These are phyloP conservation scores for Delphinus delphis DNA, from an alignment of 2,113 vertebrate genomes.

Conservation along the genomic window DNA sequence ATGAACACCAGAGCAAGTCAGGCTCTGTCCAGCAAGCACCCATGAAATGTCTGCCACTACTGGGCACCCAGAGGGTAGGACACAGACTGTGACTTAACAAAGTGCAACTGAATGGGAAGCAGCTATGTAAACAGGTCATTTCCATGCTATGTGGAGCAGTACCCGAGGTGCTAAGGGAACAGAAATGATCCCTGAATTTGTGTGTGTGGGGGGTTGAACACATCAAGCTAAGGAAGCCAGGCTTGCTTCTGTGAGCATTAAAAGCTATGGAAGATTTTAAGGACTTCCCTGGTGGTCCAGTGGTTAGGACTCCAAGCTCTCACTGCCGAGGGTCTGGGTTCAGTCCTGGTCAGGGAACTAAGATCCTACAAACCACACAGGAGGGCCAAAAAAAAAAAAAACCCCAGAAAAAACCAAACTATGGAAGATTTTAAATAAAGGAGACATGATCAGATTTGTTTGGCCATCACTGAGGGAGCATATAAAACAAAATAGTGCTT, in stretches of 20 bases:
- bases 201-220: rapidly evolving
- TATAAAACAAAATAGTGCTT: neutral
- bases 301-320: no score
- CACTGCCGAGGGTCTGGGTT: no score
- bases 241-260: neutral
- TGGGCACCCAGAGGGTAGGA: neutral
- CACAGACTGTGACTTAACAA: neutral
- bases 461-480: neutral
- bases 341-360: no score
- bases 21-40: neutral
- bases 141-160: neutral
- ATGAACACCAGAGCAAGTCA: neutral
- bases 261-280: neutral
- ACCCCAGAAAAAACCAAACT: neutral
- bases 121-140: neutral
- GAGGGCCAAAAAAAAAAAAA: no score
- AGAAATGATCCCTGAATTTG: neutral
- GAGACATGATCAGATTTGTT: neutral
- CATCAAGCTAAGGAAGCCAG: neutral
- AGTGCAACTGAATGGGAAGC: neutral
- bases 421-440: neutral
- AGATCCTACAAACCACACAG: no score
- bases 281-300: no score
- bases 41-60: no score
- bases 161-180: neutral